Conservation (phyloP, 2,888 invertebrate species). For the Liopterus haemorrhoidalis region DNA sequence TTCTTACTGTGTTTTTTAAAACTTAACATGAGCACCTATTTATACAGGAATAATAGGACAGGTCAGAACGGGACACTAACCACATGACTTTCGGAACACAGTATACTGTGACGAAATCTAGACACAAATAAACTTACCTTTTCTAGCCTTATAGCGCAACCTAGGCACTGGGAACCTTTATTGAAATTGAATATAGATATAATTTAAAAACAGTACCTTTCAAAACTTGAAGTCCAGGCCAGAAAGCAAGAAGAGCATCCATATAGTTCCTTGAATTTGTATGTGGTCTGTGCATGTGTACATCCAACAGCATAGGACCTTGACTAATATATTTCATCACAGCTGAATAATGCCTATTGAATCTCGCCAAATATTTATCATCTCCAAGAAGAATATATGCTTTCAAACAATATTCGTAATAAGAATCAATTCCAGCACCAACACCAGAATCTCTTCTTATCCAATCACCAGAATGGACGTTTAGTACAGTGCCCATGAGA, state of each 20-base stretch:
- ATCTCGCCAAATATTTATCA: conserved; percentile 86
- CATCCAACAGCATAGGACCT: conserved; percentile 91
- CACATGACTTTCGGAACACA: too few relatives aligned
- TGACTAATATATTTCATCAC: conserved; percentile 96
- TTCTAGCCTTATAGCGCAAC: conserved; percentile 4
- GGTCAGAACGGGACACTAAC: too few relatives aligned
- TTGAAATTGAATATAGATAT: conserved; percentile 1
- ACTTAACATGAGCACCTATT: too few relatives aligned
- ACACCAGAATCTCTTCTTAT: conserved; percentile 93
- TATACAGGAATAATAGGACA: too few relatives aligned
- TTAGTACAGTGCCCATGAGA: conserved; percentile 94
- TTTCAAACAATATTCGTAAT: conserved; percentile 97
- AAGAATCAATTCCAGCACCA: conserved; percentile 98
- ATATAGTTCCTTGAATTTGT: conserved; percentile 93
- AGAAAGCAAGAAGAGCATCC: conserved; percentile 95
- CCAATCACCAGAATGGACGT: conserved; percentile 98
- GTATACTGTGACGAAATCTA: too few relatives aligned
- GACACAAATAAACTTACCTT: not conserved
- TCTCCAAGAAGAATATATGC: conserved; percentile 94
- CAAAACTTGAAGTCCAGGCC: conserved; percentile 91
- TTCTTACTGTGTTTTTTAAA: too few relatives aligned
- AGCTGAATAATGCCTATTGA: conserved; percentile 91
- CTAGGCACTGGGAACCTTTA: conserved; percentile 6
- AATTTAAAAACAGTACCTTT: conserved; percentile 16
- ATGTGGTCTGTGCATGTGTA: conserved; percentile 83